These are phyloP conservation scores for Melanotus villosus DNA, from an alignment of 2,888 invertebrate genomes.

Conservation along the genomic window DNA sequence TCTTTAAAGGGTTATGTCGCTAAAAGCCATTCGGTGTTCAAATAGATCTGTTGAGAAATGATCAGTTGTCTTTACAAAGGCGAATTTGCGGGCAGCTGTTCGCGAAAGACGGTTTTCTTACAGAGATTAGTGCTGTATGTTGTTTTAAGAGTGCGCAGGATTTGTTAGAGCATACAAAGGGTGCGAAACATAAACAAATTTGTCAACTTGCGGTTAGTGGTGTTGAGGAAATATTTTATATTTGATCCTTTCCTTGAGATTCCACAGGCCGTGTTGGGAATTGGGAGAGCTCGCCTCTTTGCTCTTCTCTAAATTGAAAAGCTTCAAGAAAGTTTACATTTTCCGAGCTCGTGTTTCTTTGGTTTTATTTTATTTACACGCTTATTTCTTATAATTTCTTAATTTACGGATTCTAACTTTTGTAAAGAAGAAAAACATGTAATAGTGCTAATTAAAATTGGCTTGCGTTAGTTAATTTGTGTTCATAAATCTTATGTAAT, in stretches of 20 bases:
- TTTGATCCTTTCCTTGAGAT: slow-evolving; percentile 53
- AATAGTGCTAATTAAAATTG: too few species aligned
- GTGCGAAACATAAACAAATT: slow-evolving; percentile 49
- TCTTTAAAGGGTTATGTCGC: slow-evolving; percentile 31
- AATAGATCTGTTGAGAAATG: slow-evolving; percentile 19
- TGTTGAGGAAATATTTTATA: slow-evolving; percentile 52
- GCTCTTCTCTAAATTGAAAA: slow-evolving; percentile 49
- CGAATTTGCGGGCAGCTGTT: slow-evolving; percentile 8
- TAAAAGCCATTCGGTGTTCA: slow-evolving; percentile 35
- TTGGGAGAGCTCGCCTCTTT: slow-evolving; percentile 46
- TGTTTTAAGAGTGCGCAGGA: slow-evolving; percentile 30
- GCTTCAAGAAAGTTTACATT: slow-evolving; percentile 37
- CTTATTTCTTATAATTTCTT: slow-evolving; percentile 7
- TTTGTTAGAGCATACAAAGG: slow-evolving; percentile 36
- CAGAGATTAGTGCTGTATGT: slow-evolving; percentile 24
- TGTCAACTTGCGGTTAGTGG: slow-evolving; percentile 42
- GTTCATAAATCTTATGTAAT: too few species aligned
- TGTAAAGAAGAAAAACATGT: too few species aligned
- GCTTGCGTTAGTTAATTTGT: too few species aligned
- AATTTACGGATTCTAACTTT: too few species aligned
- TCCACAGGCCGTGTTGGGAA: slow-evolving; percentile 52
- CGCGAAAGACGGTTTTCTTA: slow-evolving; percentile 3
- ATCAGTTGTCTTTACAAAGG: slow-evolving; percentile 15
- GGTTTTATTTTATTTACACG: slow-evolving; percentile 1
- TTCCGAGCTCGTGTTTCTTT: background rate